phyloP scores from a whole-genome alignment of 2,888 invertebrate species.

The Stenurella melanura region DNA sequence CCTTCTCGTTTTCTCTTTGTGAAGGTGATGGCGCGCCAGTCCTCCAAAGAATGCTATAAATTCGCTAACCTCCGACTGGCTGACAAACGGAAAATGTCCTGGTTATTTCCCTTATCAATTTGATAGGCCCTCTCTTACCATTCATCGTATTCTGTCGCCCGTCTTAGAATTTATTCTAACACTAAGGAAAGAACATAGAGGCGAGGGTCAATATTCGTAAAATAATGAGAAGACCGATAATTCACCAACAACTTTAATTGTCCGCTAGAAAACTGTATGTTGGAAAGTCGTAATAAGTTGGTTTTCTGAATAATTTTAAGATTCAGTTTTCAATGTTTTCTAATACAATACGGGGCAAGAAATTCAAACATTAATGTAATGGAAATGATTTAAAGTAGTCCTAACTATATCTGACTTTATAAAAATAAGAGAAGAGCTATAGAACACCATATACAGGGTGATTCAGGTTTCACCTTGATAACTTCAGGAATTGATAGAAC shows the following conservation, averaged over 20 bases:
- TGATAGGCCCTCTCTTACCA: constrained; percentile 42
- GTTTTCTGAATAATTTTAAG: too few relatives aligned
- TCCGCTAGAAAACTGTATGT: too few relatives aligned
- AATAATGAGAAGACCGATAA: neutral
- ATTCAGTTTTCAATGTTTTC: too few relatives aligned
- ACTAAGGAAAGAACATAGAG: constrained; percentile 10
- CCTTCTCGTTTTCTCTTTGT: constrained; percentile 62
- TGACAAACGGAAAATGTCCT: constrained; percentile 61
- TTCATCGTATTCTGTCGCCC: constrained; percentile 30
- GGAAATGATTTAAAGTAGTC: too few relatives aligned
- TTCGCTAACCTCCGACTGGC: constrained; percentile 63
- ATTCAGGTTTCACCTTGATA: too few relatives aligned
- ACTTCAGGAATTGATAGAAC: too few relatives aligned
- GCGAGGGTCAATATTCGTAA: constrained; percentile 7
- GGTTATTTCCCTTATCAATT: constrained; percentile 57
- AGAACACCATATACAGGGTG: too few relatives aligned
- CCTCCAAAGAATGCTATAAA: constrained; percentile 67
- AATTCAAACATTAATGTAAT: too few relatives aligned
- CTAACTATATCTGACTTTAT: too few relatives aligned
- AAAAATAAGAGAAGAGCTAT: too few relatives aligned
- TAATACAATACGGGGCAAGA: too few relatives aligned
- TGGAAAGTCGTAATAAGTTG: too few relatives aligned
- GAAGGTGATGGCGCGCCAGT: constrained; percentile 65
- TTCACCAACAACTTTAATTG: neutral
- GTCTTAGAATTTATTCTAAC: constrained; percentile 29